phyloP scores from a whole-genome alignment of 2,888 invertebrate species.

The Malthinus seriepunctatus region DNA sequence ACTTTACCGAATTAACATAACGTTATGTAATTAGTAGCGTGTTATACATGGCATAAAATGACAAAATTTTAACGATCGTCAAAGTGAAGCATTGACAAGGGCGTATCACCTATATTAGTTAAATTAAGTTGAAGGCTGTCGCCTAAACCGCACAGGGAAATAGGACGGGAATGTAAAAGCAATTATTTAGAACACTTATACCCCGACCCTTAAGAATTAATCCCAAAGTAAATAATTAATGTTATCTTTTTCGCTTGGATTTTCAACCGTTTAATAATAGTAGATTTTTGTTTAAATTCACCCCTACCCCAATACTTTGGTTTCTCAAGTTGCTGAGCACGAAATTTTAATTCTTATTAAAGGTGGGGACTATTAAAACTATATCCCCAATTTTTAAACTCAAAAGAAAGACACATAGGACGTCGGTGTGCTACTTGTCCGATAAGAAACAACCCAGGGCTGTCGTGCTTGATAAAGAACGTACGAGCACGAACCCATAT shows the following conservation, averaged over 20 bases:
- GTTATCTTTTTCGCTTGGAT: conserved; percentile 22
- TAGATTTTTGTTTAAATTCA: not conserved
- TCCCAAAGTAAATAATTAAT: conserved; percentile 25
- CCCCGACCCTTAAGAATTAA: conserved; percentile 22
- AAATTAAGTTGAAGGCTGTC: conserved; percentile 39
- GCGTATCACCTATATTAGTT: conserved; percentile 38
- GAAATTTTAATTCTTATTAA: not conserved
- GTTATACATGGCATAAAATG: conserved; percentile 10
- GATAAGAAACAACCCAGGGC: conserved; percentile 34
- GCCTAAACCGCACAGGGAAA: conserved; percentile 34
- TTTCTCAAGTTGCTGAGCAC: not conserved
- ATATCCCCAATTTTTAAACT: conserved; percentile 26
- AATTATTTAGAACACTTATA: conserved; percentile 32
- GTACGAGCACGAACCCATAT: conserved; percentile 31
- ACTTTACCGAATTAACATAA: no score
- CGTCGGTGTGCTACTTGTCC: conserved; percentile 28
- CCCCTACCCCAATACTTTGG: not conserved
- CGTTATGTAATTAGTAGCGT: conserved; percentile 5
- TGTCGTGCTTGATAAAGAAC: conserved; percentile 29
- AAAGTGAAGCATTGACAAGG: conserved; percentile 27
- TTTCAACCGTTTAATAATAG: conserved; percentile 3
- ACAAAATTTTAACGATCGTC: conserved; percentile 20
- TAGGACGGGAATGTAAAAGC: conserved; percentile 34
- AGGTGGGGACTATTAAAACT: not conserved
- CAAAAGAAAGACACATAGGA: conserved; percentile 32